These are phyloP conservation scores for Mustela erminea DNA, from an alignment of 2,797 vertebrate species.

Conservation along the genomic window DNA sequence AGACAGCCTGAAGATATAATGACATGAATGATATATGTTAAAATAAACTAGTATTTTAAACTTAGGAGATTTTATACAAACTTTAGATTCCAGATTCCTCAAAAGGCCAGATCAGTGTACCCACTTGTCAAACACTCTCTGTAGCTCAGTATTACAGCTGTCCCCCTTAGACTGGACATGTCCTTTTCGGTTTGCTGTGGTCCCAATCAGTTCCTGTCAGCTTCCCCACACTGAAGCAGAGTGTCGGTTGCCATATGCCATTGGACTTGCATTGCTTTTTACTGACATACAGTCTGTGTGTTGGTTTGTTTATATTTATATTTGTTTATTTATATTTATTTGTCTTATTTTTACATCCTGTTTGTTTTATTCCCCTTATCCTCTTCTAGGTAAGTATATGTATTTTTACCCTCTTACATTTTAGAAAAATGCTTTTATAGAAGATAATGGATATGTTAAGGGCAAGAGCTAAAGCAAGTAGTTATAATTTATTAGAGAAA, in stretches of 20 bases:
- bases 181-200: neutral
- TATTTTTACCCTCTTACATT: neutral
- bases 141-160: neutral
- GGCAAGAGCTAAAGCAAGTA: neutral
- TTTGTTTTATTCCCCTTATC: neutral
- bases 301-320: no score
- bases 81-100: neutral
- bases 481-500: neutral
- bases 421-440: neutral
- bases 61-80: neutral
- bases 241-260: constrained; percentile 24
- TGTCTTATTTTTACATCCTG: neutral
- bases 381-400: neutral
- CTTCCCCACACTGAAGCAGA: neutral
- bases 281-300: neutral
- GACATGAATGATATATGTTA: neutral
- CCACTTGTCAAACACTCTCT: neutral
- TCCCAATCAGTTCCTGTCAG: neutral
- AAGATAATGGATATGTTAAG: neutral
- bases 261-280: neutral
- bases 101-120: neutral
- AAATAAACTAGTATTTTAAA: constrained; percentile 45
- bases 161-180: neutral
- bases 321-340: neutral
- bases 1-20: neutral